Evolutionary conservation across 2,113 vertebrate genomes (phyloP), one percentile per base, ranked within the genome.

Genomic region (Lucifuga dentata): DNA sequence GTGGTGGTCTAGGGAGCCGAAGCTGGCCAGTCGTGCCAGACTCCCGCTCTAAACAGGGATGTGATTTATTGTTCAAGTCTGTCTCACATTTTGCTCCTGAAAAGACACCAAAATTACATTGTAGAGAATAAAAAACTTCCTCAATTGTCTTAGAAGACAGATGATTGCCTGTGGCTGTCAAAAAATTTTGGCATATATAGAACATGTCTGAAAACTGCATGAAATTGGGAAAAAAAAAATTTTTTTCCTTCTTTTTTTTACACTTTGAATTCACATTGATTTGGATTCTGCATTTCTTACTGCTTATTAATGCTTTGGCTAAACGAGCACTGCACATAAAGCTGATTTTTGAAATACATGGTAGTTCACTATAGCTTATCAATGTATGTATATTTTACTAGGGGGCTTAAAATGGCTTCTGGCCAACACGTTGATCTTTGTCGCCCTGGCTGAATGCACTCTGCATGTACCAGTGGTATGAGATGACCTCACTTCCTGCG

Each of bases 401-500:
- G 68, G 59, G 73, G 79, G 53, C 76, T 80, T 51, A 24, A 81
- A 87, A 87, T 80, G 80, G 76, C 83, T 82, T 50, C 58, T 55
- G 76, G 83, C 81, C 86, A 86, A 64, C 74, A 45, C n/a, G 72
- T 79, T 83, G 90, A 90, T 85, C 84, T 86, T 87, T 73, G 77
- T 83, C 72, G 58, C 84, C 67, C 78, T 82, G 32, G 15, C 73
- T 74, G 58, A 90, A 71, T 71, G 70, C 64, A 73, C 66, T 88
- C 84, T 69, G 75, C 66, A 76, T 75, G 33, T 70, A 19, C 68
- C 75, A 59, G 86, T 76, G 73, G 80, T 73, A 74, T 44, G 74
- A 80, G 66, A 79, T 91, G 83, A 88, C 89, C 86, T 90, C 86
- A 89, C 87, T 89, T 92, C 90, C 90, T 91, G 88, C 89, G 88